A percentile compares a stretch with the other conserved stretches of the same genome.
Conservation (phyloP, 2,113 vertebrate species). For the Mormoops blainvillei region DNA sequence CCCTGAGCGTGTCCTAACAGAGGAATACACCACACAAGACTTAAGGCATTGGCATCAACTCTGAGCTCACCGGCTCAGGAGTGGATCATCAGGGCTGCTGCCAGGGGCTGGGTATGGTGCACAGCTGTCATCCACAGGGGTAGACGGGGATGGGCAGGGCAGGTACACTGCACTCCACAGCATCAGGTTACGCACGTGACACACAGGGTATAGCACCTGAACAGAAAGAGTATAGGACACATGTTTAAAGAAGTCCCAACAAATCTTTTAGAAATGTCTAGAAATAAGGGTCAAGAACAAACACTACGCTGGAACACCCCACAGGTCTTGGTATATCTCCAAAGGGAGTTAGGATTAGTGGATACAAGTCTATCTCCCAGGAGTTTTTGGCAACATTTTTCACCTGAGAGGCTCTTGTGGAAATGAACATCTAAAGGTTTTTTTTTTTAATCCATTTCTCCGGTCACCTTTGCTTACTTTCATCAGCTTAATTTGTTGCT, state of each 20-base stretch:
- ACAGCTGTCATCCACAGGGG: slow-evolving; percentile 92
- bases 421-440: not conserved
- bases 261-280: not conserved
- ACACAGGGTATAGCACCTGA: slow-evolving; percentile 96
- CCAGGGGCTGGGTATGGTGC: slow-evolving; percentile 91
- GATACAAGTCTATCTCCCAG: not conserved
- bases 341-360: not conserved
- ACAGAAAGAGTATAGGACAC: not conserved
- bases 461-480: slow-evolving; percentile 32
- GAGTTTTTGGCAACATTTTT: not conserved
- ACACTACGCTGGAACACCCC: not conserved
- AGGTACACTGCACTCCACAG: slow-evolving; percentile 97
- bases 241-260: not conserved
- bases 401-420: not conserved
- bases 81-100: slow-evolving; percentile 89
- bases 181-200: slow-evolving; percentile 96
- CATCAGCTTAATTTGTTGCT: not conserved
- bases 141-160: slow-evolving; percentile 94
- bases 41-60: not conserved
- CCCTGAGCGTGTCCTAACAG: not conserved
- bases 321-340: not conserved
- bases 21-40: not conserved
- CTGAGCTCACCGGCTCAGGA: slow-evolving; percentile 91
- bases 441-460: not conserved
- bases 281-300: not conserved